Evolutionary conservation across 2,113 vertebrate species (phyloP).

Genomic region (Phyllopteryx taeniolatus): DNA sequence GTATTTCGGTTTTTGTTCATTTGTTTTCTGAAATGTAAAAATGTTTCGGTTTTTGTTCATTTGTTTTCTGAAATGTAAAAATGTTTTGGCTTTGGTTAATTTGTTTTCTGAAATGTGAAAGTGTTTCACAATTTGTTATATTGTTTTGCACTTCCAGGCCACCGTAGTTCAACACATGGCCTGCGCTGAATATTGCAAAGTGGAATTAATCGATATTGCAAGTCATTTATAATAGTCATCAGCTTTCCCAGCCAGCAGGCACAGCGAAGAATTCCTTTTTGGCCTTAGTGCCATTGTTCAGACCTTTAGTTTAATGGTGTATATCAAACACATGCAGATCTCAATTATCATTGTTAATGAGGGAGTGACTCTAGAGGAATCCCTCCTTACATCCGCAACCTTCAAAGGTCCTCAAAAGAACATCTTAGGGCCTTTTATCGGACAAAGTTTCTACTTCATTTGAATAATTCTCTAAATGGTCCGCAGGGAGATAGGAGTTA

Average conservation of each 20-base stretch:
- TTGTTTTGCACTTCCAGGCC: too few species aligned
- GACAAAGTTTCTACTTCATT: constrained; percentile 68
- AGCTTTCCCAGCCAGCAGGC: constrained; percentile 20
- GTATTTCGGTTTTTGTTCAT: too few species aligned
- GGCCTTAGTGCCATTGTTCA: constrained; percentile 36
- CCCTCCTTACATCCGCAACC: constrained; percentile 58
- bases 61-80: too few species aligned
- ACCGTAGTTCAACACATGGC: neutral
- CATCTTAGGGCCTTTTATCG: constrained; percentile 65
- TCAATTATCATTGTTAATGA: constrained; percentile 70
- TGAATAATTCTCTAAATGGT: constrained; percentile 69
- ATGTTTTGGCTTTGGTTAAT: too few species aligned
- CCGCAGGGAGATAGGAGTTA: constrained; percentile 60
- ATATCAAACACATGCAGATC: constrained; percentile 66
- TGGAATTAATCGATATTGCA: constrained; percentile 5
- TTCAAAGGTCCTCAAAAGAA: constrained; percentile 70
- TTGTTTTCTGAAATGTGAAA: too few species aligned
- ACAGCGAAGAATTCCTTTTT: constrained; percentile 26
- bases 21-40: too few species aligned
- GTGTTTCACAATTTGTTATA: too few species aligned
- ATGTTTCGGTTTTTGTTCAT: too few species aligned
- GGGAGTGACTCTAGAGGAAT: constrained; percentile 59
- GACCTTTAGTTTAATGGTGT: constrained; percentile 59
- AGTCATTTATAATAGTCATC: constrained; percentile 20
- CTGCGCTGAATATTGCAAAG: neutral